Evolutionary conservation across 1,140 invertebrate genomes (phyloP).

Genomic region (Aphis gossypii): DNA sequence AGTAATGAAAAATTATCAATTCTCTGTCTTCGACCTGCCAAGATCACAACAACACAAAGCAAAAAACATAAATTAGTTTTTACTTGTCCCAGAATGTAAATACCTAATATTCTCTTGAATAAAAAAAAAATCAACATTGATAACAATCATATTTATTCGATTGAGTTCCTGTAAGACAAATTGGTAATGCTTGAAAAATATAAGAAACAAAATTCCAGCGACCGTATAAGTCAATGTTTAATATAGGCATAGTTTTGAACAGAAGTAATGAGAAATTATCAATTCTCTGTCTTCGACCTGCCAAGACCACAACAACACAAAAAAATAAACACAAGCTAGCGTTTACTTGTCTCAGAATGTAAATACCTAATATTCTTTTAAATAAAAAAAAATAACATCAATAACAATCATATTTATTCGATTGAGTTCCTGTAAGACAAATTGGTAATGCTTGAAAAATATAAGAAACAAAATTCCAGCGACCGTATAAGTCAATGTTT

Average conservation of each 20-base stretch:
- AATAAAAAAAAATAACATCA: not conserved
- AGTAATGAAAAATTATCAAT: not conserved
- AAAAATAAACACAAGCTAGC: not conserved
- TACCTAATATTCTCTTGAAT: not conserved
- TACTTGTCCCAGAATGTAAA: not conserved
- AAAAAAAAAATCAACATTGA: not conserved
- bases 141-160: not conserved
- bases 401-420: not conserved
- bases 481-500: not conserved
- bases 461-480: no score
- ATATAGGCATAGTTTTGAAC: constrained; percentile 40
- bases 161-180: not conserved
- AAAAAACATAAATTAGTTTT: not conserved
- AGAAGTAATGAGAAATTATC: not conserved
- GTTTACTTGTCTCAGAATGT: not conserved
- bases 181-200: constrained; percentile 30
- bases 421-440: not conserved
- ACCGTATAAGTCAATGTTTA: not conserved
- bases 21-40: constrained; percentile 40
- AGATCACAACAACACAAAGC: not conserved
- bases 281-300: constrained; percentile 29
- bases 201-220: no score
- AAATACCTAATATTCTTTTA: not conserved
- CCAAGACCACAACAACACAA: not conserved
- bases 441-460: constrained; percentile 37